A percentile compares a stretch with the other conserved stretches of the same genome.
Evolutionary conservation across 2,113 vertebrate genomes (phyloP).

Genomic region (Sceloporus tristichus): DNA sequence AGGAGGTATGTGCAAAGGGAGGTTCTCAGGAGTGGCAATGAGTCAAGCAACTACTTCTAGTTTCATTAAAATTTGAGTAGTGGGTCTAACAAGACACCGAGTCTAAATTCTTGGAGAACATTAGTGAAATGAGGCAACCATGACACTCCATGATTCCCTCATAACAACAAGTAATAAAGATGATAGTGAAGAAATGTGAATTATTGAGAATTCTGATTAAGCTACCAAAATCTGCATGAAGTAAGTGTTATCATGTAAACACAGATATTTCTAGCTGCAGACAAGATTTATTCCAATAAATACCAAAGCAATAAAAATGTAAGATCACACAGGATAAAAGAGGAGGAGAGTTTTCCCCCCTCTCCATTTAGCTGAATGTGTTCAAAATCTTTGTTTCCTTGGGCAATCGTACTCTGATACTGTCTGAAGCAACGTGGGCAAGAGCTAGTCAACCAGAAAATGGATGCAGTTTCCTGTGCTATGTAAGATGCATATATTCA

Average conservation of each 20-base stretch:
- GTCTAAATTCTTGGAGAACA: no score
- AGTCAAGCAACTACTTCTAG: not conserved
- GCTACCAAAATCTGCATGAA: not conserved
- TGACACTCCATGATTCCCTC: not conserved
- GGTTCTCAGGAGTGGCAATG: no score
- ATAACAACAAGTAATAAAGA: not conserved
- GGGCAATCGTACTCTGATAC: slow-evolving; percentile 9
- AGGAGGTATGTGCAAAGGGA: not conserved
- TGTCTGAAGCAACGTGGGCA: not conserved
- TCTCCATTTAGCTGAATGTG: not conserved
- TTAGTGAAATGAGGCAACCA: not conserved
- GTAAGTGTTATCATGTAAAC: not conserved
- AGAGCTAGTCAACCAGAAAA: slow-evolving; percentile 33
- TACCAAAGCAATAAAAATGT: not conserved
- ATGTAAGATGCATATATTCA: slow-evolving; percentile 20
- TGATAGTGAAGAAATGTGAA: not conserved
- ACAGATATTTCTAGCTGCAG: not conserved
- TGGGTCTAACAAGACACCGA: no score
- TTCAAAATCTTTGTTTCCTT: slow-evolving; percentile 13
- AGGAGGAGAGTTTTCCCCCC: not conserved
- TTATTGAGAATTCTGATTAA: slow-evolving; percentile 15
- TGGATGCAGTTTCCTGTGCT: slow-evolving; percentile 14
- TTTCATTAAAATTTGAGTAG: no score
- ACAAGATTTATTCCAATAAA: not conserved
- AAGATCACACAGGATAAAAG: not conserved